Conservation (phyloP, 2,888 invertebrate species). For the Choristoneura rosaceana region DNA sequence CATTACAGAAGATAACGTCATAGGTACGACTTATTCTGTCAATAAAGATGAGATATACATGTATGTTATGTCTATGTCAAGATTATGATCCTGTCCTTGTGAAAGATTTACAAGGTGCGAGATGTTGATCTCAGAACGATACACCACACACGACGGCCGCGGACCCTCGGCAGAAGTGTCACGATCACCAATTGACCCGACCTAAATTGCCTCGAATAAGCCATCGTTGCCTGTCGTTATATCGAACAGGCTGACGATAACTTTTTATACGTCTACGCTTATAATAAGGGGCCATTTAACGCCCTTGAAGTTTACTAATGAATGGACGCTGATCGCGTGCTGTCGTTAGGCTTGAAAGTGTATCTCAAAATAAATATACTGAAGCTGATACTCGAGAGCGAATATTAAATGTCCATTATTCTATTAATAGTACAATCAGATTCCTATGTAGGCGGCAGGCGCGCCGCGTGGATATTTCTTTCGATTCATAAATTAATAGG, state of each 20-base stretch:
- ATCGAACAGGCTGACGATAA: slow-evolving; percentile 65
- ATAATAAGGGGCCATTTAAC: slow-evolving; percentile 57
- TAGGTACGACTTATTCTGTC: not conserved
- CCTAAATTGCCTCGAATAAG: slow-evolving; percentile 71
- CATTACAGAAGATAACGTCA: not conserved
- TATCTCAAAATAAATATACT: slow-evolving; percentile 10
- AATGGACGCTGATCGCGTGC: slow-evolving; percentile 30
- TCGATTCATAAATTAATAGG: slow-evolving; percentile 24
- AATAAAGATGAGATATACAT: not conserved
- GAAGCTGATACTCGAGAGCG: slow-evolving; percentile 17
- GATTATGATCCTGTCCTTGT: not conserved
- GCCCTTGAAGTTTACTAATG: slow-evolving; percentile 49
- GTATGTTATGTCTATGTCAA: not conserved
- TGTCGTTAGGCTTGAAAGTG: slow-evolving; percentile 19
- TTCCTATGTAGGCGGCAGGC: slow-evolving; percentile 10
- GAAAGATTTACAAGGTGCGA: slow-evolving; percentile 18
- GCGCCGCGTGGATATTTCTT: slow-evolving; percentile 25
- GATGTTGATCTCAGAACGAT: slow-evolving; percentile 27
- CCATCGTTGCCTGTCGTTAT: slow-evolving; percentile 64
- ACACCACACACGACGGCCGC: slow-evolving; percentile 13
- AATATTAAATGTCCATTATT: slow-evolving; percentile 28
- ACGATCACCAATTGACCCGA: slow-evolving; percentile 72
- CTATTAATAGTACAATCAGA: slow-evolving; percentile 30
- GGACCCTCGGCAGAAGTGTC: slow-evolving; percentile 60
- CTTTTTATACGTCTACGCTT: slow-evolving; percentile 55